A percentile compares a stretch with the other conserved stretches of the same genome.
Evolutionary conservation across 2,113 vertebrate genomes (phyloP).

Genomic region (Varanus salvator): DNA sequence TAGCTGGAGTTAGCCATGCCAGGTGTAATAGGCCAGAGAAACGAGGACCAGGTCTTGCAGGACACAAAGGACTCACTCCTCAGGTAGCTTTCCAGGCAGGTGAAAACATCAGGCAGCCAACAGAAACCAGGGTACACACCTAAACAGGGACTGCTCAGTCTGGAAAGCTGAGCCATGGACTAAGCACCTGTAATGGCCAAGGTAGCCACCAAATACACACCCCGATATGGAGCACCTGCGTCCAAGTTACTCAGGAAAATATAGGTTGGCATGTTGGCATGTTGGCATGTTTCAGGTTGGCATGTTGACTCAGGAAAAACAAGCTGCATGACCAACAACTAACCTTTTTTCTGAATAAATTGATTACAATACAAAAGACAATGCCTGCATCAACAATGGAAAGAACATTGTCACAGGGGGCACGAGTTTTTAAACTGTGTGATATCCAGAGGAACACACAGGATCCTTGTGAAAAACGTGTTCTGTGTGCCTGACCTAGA

Average conservation of each 20-base stretch:
- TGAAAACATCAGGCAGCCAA: background rate
- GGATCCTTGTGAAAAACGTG: background rate
- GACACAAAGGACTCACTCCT: too few species aligned
- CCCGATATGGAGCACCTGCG: background rate
- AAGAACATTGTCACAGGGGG: background rate
- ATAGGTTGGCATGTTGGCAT: background rate
- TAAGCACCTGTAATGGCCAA: background rate
- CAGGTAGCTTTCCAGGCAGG: background rate
- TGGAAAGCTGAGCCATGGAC: background rate
- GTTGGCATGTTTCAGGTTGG: background rate
- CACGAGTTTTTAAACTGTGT: background rate
- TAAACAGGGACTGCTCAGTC: background rate
- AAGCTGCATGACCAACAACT: background rate
- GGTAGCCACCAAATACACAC: background rate
- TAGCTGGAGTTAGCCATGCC: too few species aligned
- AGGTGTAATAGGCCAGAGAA: too few species aligned
- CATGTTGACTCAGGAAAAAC: background rate
- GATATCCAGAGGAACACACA: background rate
- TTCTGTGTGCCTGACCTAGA: background rate
- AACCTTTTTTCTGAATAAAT: background rate
- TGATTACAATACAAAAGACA: background rate
- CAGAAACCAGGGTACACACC: too few species aligned
- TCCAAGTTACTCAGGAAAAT: background rate
- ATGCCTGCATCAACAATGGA: background rate
- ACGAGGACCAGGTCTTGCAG: too few species aligned